Evolutionary conservation across 2,113 vertebrate species (phyloP), one percentile per base, ranked within the genome.

Genomic region (Sardina pilchardus): DNA sequence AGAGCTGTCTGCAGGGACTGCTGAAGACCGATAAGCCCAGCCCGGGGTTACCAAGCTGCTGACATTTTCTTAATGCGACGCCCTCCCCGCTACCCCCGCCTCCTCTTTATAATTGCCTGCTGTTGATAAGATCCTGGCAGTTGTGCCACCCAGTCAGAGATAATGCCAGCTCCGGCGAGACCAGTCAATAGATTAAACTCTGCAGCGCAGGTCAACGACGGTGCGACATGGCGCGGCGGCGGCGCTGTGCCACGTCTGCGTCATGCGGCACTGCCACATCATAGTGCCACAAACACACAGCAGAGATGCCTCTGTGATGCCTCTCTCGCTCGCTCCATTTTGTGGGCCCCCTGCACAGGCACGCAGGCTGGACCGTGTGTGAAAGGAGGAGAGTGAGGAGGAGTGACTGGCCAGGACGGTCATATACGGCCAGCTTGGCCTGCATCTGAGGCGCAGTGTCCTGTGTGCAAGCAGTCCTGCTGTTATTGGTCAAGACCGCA

Each of bases 101-200:
- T 93, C 91, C 88, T 48, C 88, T 90, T 93, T 93, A 92, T 94
- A 95, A 95, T 94, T 93, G 93, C 88, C 92, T 91, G 91, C 91
- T 84, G 87, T 90, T 91, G 92, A 95, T 95, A 94, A 94, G 92
- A 94, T 93, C 91, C 89, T 92, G 92, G 91, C 91, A 91, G 89
- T 85, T 53, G 88, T 83, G 87, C 88, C 47, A 88, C 88, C 83
- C 87, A 81, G 45, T 85, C 84, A 84, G 87, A 89, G 89, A 92
- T 87, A 87, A 87, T 90, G 90, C 89, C 89, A 91, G 86, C 89
- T 85, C 71, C 39, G 24, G 47, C 87, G 84, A 91, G 82, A n/a
- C 82, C 87, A 88, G 78, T 87, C 42, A 84, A 88, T 90, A 88
- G 86, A 85, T 86, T 26, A 85, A 82, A 42, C 71, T 34, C 26